These are phyloP conservation scores for Andricus quercusramuli DNA, from an alignment of 2,888 invertebrate species.

Conservation along the genomic window DNA sequence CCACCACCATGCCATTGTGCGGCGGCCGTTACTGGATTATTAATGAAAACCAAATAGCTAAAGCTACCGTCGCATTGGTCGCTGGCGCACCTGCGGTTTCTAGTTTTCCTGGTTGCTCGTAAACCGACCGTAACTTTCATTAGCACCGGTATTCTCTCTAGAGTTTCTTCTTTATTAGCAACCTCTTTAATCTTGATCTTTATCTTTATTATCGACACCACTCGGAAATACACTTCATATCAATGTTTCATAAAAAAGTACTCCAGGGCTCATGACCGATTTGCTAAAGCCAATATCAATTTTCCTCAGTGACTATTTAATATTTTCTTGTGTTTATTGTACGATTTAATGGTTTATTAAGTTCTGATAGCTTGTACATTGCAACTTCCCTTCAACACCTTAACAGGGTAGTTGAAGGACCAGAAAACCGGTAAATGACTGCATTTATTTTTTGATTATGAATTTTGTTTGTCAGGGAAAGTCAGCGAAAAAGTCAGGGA, in stretches of 20 bases:
- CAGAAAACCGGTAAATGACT: too few relatives aligned
- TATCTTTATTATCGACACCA: neutral
- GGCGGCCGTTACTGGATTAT: conserved; percentile 63
- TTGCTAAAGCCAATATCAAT: too few relatives aligned
- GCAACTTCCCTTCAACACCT: too few relatives aligned
- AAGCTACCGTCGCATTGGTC: conserved; percentile 28
- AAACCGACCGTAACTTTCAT: conserved; percentile 24
- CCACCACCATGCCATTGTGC: conserved; percentile 55
- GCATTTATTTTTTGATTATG: too few relatives aligned
- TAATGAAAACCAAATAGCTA: conserved; percentile 70
- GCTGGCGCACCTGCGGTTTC: conserved; percentile 34
- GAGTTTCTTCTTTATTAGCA: conserved; percentile 1
- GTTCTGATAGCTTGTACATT: too few relatives aligned
- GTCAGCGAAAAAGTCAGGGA: too few relatives aligned
- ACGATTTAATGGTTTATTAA: too few relatives aligned
- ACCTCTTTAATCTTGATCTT: neutral
- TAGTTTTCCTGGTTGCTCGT: conserved; percentile 32
- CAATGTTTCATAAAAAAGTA: neutral
- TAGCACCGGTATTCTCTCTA: neutral
- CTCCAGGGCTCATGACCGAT: too few relatives aligned
- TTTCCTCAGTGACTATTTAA: too few relatives aligned
- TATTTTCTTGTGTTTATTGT: too few relatives aligned
- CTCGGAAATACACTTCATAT: neutral
- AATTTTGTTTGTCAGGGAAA: too few relatives aligned
- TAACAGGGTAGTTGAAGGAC: too few relatives aligned